Conservation (phyloP, 1,140 invertebrate species). For the Theocolax elegans region DNA sequence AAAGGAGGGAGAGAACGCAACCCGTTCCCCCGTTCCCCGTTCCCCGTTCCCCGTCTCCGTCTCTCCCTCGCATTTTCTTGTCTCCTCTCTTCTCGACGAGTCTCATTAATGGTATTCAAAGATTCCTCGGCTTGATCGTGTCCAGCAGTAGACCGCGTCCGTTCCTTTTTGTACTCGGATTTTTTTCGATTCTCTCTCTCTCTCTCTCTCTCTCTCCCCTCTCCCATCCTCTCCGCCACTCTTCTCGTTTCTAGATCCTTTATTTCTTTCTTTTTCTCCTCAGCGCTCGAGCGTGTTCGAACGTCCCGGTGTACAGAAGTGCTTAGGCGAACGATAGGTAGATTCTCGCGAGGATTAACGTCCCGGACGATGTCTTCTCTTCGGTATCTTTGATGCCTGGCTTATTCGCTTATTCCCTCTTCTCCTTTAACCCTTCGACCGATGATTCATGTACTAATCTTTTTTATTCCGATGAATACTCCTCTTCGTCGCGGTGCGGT, state of each 20-base stretch:
- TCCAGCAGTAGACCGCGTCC: conserved; percentile 37
- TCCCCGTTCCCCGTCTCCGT: conserved; percentile 17
- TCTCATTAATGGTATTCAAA: conserved; percentile 67
- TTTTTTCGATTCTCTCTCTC: conserved; percentile 13
- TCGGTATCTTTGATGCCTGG: conserved; percentile 38
- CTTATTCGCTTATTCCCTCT: conserved; percentile 8
- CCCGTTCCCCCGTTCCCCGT: conserved; percentile 43
- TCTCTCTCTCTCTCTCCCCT: not conserved
- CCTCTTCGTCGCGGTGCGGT: not conserved
- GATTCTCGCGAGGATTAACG: conserved; percentile 38
- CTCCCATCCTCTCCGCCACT: not conserved
- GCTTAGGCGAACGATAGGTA: conserved; percentile 36
- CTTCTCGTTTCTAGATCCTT: conserved; percentile 14
- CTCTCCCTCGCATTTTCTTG: conserved; percentile 37
- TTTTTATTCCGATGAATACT: not conserved
- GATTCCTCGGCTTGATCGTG: conserved; percentile 57
- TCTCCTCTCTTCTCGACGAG: conserved; percentile 42
- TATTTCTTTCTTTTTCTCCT: conserved; percentile 36
- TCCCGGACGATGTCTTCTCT: conserved; percentile 37
- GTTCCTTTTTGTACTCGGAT: conserved; percentile 12
- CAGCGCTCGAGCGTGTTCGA: conserved; percentile 1
- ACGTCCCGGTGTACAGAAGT: conserved; percentile 28
- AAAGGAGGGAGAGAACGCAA: conserved; percentile 50
- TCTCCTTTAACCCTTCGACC: conserved; percentile 1
- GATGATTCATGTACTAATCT: conserved; percentile 20